Base-by-base conservation (phyloP, 1,140 invertebrate genomes). In the Odontomachus brunneus region DNA sequence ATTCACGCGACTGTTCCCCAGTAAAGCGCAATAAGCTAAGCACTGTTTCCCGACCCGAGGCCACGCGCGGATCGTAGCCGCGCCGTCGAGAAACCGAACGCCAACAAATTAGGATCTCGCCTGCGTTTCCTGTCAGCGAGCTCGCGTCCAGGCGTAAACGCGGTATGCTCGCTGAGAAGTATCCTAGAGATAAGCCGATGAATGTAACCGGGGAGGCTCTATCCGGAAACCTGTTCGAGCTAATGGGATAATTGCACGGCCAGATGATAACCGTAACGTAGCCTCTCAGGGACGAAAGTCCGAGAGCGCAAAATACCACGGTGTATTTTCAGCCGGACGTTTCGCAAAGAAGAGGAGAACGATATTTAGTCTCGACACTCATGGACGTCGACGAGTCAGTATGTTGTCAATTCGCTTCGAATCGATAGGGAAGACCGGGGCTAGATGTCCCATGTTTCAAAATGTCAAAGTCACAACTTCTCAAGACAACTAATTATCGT, bases 21-120 rank as follows among this genome's bases (percentile, higher is more conserved):
- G 59, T 65, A 82, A 76, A 74, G 22, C 51, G 73, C 69, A 82
- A 82, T 82, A 82, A 76, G 81, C 73, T 82, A 65, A 82, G 33
- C 81, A 82, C 81, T 82, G 81, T 82, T 82, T 82, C 49, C 81
- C 72, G 55, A 17, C 29, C n/a, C 62, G 65, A 48, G 65, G n/a
- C 51, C 29, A 17, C 22, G 53, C 5, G 51, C 0, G 26, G n/a
- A 78, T 67, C 49, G 17, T 48, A 12, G 38, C 26, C 7, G 11
- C 19, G n/a, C 15, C 1, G 5, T 2, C 7, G 14, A 69, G 51
- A 69, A 57, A 71, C 33, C 22, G 51, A 80, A 71, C 33, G 65
- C 65, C 33, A 48, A 71, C 75, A 71, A 80, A 80, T 80, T 80
- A 57, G 75, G 53, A 80, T 80, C 75, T 80, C 65, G 65, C 65